Evolutionary conservation across 2,797 vertebrate species (phyloP), one percentile per base, ranked within the genome.

Genomic region (Pangasius larnaudii): DNA sequence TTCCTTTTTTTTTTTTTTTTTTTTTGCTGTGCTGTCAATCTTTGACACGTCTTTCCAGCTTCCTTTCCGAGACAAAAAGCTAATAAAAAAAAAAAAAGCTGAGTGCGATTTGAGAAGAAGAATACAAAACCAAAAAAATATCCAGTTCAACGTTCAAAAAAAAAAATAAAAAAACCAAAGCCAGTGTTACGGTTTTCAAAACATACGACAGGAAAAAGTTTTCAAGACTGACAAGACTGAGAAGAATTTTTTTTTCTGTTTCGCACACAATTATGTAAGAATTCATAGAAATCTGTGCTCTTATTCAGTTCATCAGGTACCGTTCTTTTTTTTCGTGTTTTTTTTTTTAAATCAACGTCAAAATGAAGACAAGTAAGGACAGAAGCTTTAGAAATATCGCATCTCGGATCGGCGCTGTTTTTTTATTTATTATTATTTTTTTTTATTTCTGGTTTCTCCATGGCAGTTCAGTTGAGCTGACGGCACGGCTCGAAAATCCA

Each of bases 401-500:
- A 84, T 87, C 86, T 88, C 53, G 87, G 92, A 90, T 92, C 93
- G 92, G 93, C 91, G 30, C 27, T 49, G 30, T 39, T 75, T 85
- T 49, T 84, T 58, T 24, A 14, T 59, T 85, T 19, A 56, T 33
- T 22, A 89, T 51, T 91, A 85, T 78, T 85, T 58, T 42, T 42
- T 22, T 27, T 22, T 24, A 65, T 79, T 81, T 87, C 72, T 51
- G n/a, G 63, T 16, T 88, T 86, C 11, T 30, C n/a, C 33, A 81
- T 86, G 86, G 87, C 90, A 89, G 92, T 92, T 94, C 96, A 99
- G 97, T 98, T 99, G 96, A 97, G 95, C 91, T 97, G 97, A 91
- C 97, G 97, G 75, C 98, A 99, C 80, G 97, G 97, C 94, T 99
- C 98, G 27, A 99, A 99, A 93, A 97, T 97, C 98, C 97, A 98